A percentile compares a stretch with the other conserved stretches of the same genome.
Conservation (phyloP, 35 echinoderm and acorn worm species). For the Heliocidaris erythrogramma region DNA sequence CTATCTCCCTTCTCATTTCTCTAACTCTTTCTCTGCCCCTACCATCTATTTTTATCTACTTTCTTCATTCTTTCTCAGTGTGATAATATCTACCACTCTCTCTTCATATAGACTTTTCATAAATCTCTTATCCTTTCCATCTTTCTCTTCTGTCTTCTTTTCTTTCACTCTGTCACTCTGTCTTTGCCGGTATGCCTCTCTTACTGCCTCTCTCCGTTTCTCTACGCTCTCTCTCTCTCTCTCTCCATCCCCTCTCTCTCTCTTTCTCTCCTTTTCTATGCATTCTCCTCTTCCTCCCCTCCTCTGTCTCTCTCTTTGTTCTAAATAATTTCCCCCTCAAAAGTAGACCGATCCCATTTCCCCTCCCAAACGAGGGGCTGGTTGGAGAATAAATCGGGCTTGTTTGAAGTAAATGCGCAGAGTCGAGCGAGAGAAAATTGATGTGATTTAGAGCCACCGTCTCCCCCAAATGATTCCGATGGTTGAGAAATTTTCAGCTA, state of each 20-base stretch:
- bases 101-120: too few relatives aligned
- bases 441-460: not conserved
- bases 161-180: not conserved
- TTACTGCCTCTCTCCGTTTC: too few relatives aligned
- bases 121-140: too few relatives aligned
- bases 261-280: too few relatives aligned
- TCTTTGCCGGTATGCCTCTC: not conserved
- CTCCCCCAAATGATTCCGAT: not conserved
- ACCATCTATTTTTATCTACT: not conserved
- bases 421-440: constrained; percentile 3
- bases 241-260: too few relatives aligned
- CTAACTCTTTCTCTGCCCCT: not conserved
- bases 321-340: not conserved
- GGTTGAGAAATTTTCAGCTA: constrained; percentile 1
- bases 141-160: too few relatives aligned
- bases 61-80: too few relatives aligned
- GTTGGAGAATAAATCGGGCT: not conserved
- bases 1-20: not conserved
- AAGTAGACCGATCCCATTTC: constrained; percentile 10
- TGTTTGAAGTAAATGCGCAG: constrained; percentile 10
- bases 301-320: too few relatives aligned
- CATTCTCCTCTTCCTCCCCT: too few relatives aligned
- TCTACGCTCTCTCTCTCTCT: too few relatives aligned
- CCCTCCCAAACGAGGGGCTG: not conserved
- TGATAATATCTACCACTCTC: too few relatives aligned